These are phyloP conservation scores for Scelioninae gen. 1 DNA, from an alignment of 2,888 invertebrate genomes.

Conservation along the genomic window DNA sequence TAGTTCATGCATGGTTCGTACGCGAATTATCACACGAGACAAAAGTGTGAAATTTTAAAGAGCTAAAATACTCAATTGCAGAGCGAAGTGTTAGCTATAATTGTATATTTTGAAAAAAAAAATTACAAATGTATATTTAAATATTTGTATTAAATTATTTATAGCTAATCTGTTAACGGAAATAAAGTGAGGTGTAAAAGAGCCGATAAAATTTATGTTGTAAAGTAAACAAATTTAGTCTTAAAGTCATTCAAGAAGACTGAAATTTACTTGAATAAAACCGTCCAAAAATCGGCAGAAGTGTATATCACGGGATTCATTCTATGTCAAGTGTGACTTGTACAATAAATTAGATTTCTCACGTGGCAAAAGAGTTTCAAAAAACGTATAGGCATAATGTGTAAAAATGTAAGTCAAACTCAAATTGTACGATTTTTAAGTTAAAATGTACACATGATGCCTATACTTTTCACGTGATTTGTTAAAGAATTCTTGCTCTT, in stretches of 20 bases:
- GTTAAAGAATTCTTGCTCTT: conserved; percentile 10
- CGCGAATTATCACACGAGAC: background rate
- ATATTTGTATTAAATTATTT: background rate
- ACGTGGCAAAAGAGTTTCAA: conserved; percentile 1
- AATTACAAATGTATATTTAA: background rate
- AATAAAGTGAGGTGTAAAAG: background rate
- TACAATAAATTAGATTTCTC: conserved; percentile 16
- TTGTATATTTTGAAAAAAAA: background rate
- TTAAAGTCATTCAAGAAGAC: conserved; percentile 10
- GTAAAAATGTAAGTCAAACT: background rate
- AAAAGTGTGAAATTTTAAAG: background rate
- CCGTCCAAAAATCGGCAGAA: conserved; percentile 43
- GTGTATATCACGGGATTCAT: conserved; percentile 4
- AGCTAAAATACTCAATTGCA: background rate
- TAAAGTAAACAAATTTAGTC: conserved; percentile 1
- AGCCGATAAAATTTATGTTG: background rate
- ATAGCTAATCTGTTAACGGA: background rate
- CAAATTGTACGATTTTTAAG: background rate
- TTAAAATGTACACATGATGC: conserved; percentile 3
- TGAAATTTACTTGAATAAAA: conserved; percentile 32
- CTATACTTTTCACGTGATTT: conserved; percentile 7
- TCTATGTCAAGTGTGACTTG: background rate
- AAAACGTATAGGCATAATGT: conserved; percentile 1
- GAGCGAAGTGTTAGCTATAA: background rate
- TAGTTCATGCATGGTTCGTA: conserved; percentile 13